These are phyloP conservation scores for Pyrgilauda ruficollis DNA, from an alignment of 2,113 vertebrate genomes.

Conservation along the genomic window DNA sequence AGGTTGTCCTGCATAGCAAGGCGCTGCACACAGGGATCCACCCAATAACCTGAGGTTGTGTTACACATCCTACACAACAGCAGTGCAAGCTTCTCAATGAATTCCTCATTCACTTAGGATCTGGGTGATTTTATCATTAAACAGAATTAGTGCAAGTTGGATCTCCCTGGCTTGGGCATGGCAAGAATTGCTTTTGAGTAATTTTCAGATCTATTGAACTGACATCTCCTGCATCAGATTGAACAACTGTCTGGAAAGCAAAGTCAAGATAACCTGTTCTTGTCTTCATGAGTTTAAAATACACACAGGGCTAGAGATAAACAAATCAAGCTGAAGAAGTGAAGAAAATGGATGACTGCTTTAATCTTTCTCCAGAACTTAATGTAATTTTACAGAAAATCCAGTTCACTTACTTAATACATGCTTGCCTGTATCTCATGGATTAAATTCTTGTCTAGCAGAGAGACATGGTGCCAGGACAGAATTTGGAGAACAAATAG, in stretches of 20 bases:
- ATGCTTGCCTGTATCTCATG: background rate
- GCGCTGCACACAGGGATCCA: background rate
- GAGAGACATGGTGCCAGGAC: background rate
- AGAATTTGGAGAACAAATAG: background rate
- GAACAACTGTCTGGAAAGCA: background rate
- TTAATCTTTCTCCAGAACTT: background rate
- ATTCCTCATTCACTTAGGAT: background rate
- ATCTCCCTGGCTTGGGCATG: background rate
- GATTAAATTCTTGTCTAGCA: background rate
- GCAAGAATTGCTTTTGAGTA: background rate
- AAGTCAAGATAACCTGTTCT: background rate
- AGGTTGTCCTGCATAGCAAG: background rate
- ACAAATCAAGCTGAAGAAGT: background rate
- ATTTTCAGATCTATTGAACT: background rate
- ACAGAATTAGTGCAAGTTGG: background rate
- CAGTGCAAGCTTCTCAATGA: background rate
- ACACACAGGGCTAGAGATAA: background rate
- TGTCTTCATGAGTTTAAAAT: background rate
- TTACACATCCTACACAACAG: fast-evolving
- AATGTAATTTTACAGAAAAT: background rate
- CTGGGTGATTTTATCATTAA: fast-evolving
- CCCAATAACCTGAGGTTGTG: background rate
- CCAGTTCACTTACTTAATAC: background rate
- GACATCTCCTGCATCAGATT: background rate
- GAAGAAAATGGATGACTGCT: background rate